A percentile compares a stretch with the other conserved stretches of the same genome.
These are phyloP conservation scores for Ypsolopha scabrella DNA, from an alignment of 2,888 invertebrate species.

Conservation along the genomic window DNA sequence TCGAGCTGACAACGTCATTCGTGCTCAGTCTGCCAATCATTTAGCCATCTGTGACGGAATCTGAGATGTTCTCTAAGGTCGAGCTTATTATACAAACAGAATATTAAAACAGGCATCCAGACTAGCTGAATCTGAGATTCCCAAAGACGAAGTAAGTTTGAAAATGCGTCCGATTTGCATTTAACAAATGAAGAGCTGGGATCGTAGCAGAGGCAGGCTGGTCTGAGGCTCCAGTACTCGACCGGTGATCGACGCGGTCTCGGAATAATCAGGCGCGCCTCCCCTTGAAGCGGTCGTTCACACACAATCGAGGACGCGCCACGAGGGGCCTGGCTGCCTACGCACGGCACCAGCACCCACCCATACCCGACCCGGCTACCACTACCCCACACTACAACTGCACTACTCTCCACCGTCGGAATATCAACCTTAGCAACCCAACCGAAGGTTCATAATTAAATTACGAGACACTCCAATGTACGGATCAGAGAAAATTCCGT, in stretches of 20 bases:
- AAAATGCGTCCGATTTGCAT: slow-evolving; percentile 36
- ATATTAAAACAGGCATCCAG: too few relatives aligned
- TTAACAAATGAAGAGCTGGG: slow-evolving; percentile 30
- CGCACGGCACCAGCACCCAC: slow-evolving; percentile 54
- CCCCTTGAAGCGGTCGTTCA: slow-evolving; percentile 65
- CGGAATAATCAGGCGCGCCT: slow-evolving; percentile 59
- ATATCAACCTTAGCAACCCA: background rate
- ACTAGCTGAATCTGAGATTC: too few relatives aligned
- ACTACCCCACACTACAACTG: background rate
- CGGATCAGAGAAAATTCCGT: slow-evolving; percentile 27
- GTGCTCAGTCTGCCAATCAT: too few relatives aligned
- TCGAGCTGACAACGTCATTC: too few relatives aligned
- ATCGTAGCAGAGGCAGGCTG: too few relatives aligned
- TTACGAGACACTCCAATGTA: background rate
- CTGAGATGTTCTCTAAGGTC: background rate
- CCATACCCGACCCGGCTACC: slow-evolving; percentile 34
- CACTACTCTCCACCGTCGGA: background rate
- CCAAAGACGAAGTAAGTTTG: too few relatives aligned
- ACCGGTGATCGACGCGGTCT: slow-evolving; percentile 50
- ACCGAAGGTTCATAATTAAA: background rate
- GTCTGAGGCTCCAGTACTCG: slow-evolving; percentile 42
- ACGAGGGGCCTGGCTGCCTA: slow-evolving; percentile 51
- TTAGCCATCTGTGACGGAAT: background rate
- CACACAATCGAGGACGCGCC: slow-evolving; percentile 57
- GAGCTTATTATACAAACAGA: too few relatives aligned